Evolutionary conservation across 2,797 vertebrate species (phyloP), one percentile per base, ranked within the genome.

Genomic region (Heteromormyrus szaboi): DNA sequence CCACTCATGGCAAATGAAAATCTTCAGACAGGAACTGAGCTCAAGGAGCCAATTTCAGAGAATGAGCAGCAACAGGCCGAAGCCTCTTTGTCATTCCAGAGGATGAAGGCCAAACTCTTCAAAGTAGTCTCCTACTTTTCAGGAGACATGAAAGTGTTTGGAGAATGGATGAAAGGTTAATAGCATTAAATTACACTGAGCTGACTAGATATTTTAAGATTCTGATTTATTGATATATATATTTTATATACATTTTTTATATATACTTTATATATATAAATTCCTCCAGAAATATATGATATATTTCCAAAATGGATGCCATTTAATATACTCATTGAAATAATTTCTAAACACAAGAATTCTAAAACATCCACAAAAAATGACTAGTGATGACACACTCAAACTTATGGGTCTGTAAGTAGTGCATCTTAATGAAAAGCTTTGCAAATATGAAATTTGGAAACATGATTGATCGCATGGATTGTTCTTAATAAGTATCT

Each of bases 101-200:
- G 7, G 85, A 48, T 90, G n/a, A 91, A 90, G 88, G 41, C 83
- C 44, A 89, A 90, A 92, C 87, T 98, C 91, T 92, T 94, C n/a
- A 95, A 92, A 7, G 92, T 91, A 1, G 88, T 97, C 0, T 94
- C 95, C 5, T 98, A 96, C 90, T 95, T 98, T 90, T 95, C 96
- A 0, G 98, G 98, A 50, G 97, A 98, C 91, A 99, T 99, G 98
- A 91, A 95, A 29, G 95, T 94, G 53, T 97, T 93, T 37, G 95
- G 93, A 88, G 95, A 94, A 91, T 99, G 98, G 97, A 95, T 99
- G 94, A 96, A 97, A 96, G 97, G 98, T 99, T 94, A 94, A 95
- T n/a, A 79, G 0, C 2, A 22, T 9, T 5, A 33, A 59, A 56
- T 8, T 1, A 50, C 19, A 48, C 41, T 46, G 8, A 44, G 33